A percentile compares a stretch with the other conserved stretches of the same genome.
These are phyloP conservation scores for Stramonita haemastoma DNA, from an alignment of 2,888 invertebrate genomes.

Conservation along the genomic window DNA sequence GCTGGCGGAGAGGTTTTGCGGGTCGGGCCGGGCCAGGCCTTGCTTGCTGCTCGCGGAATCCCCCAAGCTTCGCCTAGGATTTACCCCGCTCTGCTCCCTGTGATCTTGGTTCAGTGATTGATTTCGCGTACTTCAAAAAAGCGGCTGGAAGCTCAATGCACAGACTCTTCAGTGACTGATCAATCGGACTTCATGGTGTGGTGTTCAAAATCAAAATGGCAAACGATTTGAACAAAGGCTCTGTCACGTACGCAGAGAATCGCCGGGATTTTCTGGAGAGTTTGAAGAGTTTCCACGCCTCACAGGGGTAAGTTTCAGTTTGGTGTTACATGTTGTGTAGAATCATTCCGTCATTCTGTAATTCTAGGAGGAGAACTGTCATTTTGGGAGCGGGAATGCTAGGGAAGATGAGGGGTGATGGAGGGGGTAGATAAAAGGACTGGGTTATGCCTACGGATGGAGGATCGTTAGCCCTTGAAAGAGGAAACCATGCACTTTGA, in stretches of 20 bases:
- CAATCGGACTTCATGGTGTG: constrained; percentile 36
- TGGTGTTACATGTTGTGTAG: too few relatives aligned
- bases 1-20: neutral
- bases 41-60: constrained; percentile 48
- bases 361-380: too few relatives aligned
- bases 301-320: neutral
- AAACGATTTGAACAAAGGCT: constrained; percentile 82
- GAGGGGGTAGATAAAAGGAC: too few relatives aligned
- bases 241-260: constrained; percentile 87
- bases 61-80: constrained; percentile 53
- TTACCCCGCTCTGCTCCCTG: constrained; percentile 56
- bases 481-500: too few relatives aligned
- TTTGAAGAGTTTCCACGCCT: constrained; percentile 89
- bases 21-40: neutral
- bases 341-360: too few relatives aligned
- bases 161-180: constrained; percentile 31
- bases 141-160: constrained; percentile 20
- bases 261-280: constrained; percentile 89
- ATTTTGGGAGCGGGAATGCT: too few relatives aligned
- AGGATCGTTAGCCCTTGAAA: too few relatives aligned
- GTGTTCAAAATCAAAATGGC: constrained; percentile 79
- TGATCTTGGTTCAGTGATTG: constrained; percentile 44
- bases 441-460: too few relatives aligned
- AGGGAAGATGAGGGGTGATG: too few relatives aligned
- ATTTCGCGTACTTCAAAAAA: constrained; percentile 46